A percentile compares a stretch with the other conserved stretches of the same genome.
Evolutionary conservation across 2,797 vertebrate species (phyloP).

Genomic region (Hephaestus fuliginosus): DNA sequence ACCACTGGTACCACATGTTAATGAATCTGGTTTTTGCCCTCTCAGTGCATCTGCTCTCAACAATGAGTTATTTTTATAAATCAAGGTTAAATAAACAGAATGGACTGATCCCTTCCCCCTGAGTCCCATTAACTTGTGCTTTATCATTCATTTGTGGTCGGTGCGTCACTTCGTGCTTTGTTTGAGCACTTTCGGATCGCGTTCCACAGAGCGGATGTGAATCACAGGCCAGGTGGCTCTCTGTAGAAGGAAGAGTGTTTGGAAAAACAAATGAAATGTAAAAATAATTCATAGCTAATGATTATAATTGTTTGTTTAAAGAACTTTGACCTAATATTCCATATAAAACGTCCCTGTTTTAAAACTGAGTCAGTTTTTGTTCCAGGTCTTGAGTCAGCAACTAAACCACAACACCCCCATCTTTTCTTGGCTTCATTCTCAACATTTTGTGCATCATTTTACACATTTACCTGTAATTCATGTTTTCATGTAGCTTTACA

Average conservation of each 20-base stretch:
- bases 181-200: slow-evolving; percentile 43
- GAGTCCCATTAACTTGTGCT: background rate
- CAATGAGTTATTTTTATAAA: slow-evolving; percentile 18
- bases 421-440: background rate
- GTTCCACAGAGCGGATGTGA: slow-evolving; percentile 18
- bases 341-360: background rate
- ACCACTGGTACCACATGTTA: background rate
- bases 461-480: background rate
- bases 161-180: slow-evolving; percentile 45
- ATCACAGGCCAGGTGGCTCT: background rate
- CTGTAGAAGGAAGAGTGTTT: background rate
- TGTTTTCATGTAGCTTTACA: background rate
- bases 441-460: background rate
- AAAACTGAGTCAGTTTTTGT: background rate
- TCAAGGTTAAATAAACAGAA: background rate
- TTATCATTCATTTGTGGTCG: slow-evolving; percentile 26
- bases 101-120: background rate
- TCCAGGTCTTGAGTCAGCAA: background rate
- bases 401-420: background rate
- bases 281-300: background rate
- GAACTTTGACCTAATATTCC: background rate
- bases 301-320: background rate
- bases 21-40: slow-evolving; percentile 35
- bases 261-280: background rate
- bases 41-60: slow-evolving; percentile 7